These are phyloP conservation scores for Atta cephalotes DNA, from an alignment of 1,140 invertebrate species.

Conservation along the genomic window DNA sequence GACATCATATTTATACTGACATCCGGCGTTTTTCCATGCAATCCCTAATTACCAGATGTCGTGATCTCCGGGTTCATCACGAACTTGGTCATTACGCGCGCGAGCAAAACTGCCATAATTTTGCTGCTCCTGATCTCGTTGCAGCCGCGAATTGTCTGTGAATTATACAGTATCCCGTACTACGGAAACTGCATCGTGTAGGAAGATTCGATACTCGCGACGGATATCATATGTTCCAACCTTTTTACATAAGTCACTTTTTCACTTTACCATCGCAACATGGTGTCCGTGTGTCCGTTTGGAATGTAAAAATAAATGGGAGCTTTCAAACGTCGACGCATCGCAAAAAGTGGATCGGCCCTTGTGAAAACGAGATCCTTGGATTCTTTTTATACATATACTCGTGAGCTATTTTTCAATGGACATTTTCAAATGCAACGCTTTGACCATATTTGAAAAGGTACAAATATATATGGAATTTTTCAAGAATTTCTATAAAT, in stretches of 20 bases:
- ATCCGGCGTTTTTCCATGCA: constrained; percentile 48
- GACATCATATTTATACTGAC: neutral
- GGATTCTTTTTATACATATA: constrained; percentile 15
- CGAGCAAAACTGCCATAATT: constrained; percentile 19
- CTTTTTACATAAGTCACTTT: constrained; percentile 27
- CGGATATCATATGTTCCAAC: neutral
- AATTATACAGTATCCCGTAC: neutral
- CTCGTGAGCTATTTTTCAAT: constrained; percentile 16
- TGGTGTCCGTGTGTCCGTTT: constrained; percentile 11
- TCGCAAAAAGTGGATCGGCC: constrained; percentile 25
- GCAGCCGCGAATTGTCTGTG: neutral
- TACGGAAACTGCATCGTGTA: neutral
- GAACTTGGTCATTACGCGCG: constrained; percentile 33
- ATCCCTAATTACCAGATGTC: constrained; percentile 51
- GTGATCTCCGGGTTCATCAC: constrained; percentile 47
- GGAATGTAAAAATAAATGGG: constrained; percentile 37
- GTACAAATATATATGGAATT: neutral
- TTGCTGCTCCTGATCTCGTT: constrained; percentile 10
- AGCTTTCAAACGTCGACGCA: constrained; percentile 13
- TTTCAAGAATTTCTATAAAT: neutral
- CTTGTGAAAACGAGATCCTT: constrained; percentile 45
- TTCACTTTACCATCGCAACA: neutral
- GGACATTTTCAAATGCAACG: neutral
- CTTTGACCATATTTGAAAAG: neutral
- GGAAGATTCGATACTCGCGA: constrained; percentile 10